Base-by-base conservation (phyloP, 1,140 invertebrate genomes). In the Drosophila tropicalis region DNA sequence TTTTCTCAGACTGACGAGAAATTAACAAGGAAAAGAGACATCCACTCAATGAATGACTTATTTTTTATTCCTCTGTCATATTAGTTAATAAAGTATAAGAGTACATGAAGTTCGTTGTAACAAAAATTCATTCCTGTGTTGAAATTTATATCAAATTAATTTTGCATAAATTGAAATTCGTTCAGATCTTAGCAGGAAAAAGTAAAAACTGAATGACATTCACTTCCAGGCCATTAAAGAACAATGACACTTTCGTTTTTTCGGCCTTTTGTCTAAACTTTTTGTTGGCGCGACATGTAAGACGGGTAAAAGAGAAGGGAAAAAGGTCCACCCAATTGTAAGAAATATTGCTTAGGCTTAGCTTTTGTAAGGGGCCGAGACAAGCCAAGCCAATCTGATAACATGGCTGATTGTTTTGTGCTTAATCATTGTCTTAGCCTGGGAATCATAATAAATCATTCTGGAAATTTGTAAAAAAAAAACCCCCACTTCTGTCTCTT, bases 221-320 rank as follows among this genome's bases (percentile, higher is more conserved):
- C 61, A 67, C 70, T 76, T 76, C 64, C 73, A 76, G 70, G 64
- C 73, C 73, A 76, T 76, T 72, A 72, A 75, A 60, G 54, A 69
- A 67, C 70, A 76, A 72, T 72, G 73, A 72, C 70, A 76, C 64
- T 67, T 44, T 69, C 69, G 39, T 7, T 29, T 40, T 65, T 51
- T 51, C 19, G 44, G 44, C 44, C 44, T 51, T 22, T 51, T 51
- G 44, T 51, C 44, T 51, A 51, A 51, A 51, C 44, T 47, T 62
- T 57, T 25, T 47, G 32, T 12, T 29, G 54, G 29, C 3, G 19
- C 17, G 44, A 51, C 44, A 51, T 22, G 44, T 19, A 51, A 22
- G 19, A 3, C 5, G 36, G 4, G 36, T 4, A 13, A 39, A 5
- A 13, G 36, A 12, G 12, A 13, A 13, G 2, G 36, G 10, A 39